Evolutionary conservation across 2,797 vertebrate species (phyloP), one percentile per base, ranked within the genome.

Genomic region (Rhinophrynus dorsalis): DNA sequence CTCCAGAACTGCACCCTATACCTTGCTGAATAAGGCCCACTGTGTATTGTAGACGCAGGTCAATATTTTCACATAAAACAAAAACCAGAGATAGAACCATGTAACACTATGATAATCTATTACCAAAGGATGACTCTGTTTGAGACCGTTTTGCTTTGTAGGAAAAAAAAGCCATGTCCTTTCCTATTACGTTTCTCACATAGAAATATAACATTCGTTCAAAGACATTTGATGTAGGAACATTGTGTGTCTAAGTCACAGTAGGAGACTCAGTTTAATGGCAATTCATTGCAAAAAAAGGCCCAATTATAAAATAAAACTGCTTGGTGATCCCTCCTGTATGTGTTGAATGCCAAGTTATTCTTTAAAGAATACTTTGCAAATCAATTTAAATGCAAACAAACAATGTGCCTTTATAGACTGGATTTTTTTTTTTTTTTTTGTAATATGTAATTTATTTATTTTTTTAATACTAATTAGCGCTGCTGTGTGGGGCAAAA

Each of bases 201-300:
- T 5, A 23, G 1, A 48, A 24, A 48, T 48, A 13, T 50, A n/a
- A 12, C 44, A 38, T 40, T 50, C 20, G 47, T 26, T n/a, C 20
- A 15, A 24, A 69, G 27, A 60, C 26, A 40, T 79, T 75, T 82
- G 76, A 68, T 82, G 48, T 35, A 54, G 42, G 6, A 20, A 47
- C 55, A 33, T 59, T 23, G 11, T 67, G 70, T 77, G 17, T 24
- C 15, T 77, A 55, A 67, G 29, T 62, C 66, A 69, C 76, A 76
- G 75, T 64, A 66, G 80, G 79, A 58, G 37, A 42, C 15, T 21
- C 4, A 52, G 62, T 77, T 75, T 82, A 69, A 78, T 74, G 75
- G 77, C 45, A 69, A 26, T 1, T 0, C 44, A 72, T 75, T 51
- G 64, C 32, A 33, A 67, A 75, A n/a, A n/a, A 74, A 77, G 69